phyloP scores from a whole-genome alignment of 2,797 vertebrate genomes.

The Lepidocolaptes lacrymiger region DNA sequence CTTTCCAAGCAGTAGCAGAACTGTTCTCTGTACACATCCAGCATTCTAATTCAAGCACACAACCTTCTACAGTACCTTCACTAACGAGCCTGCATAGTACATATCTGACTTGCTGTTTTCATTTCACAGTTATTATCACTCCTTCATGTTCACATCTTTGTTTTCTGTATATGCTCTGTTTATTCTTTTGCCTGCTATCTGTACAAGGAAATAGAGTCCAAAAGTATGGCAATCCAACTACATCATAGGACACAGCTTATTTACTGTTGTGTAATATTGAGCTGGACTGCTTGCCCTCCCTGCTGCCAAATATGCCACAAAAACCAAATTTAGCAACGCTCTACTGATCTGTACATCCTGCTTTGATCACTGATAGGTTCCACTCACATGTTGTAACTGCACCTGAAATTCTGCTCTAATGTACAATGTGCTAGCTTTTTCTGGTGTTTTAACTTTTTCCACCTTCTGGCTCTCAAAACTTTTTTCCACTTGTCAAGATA shows the following conservation, averaged over 20 bases:
- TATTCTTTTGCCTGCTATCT: background rate
- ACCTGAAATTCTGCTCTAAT: background rate
- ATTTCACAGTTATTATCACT: background rate
- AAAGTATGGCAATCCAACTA: background rate
- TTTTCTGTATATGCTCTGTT: background rate
- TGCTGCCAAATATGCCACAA: background rate
- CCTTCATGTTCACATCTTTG: background rate
- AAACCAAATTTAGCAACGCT: background rate
- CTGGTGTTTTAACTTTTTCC: background rate
- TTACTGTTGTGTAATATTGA: background rate
- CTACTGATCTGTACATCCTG: background rate
- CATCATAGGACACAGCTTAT: background rate
- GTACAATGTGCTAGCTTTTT: background rate
- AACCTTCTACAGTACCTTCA: background rate
- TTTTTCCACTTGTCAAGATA: background rate
- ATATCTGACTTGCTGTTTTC: background rate
- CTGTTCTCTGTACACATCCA: background rate
- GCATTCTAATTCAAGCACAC: background rate
- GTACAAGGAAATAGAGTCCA: background rate
- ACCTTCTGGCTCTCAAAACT: background rate
- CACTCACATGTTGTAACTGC: background rate
- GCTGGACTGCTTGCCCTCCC: background rate
- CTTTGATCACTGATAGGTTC: background rate
- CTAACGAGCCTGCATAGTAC: background rate
- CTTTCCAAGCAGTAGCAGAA: background rate